Evolutionary conservation across 1,140 invertebrate genomes (phyloP), one percentile per base, ranked within the genome.

Genomic region (Vanessa atalanta): DNA sequence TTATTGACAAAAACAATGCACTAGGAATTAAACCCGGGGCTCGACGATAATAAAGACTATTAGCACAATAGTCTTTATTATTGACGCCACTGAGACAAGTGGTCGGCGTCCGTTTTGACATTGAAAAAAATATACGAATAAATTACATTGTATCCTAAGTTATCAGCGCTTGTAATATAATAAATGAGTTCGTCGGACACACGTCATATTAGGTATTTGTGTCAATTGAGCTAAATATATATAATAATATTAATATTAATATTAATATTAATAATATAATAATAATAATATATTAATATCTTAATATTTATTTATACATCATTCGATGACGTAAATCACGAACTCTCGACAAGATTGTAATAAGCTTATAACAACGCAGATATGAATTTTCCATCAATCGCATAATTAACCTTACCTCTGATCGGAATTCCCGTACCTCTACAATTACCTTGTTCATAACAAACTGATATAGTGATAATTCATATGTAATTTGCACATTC

Each of bases 321-420:
- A 31, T 13, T 14, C 43, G 13, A 69, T 77, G 75, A 77, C 67
- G 67, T 61, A 73, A 66, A 73, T 73, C 71, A 73, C 75, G 71
- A 70, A 48, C 31, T 70, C 51, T 72, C 68, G n/a, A 69, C 61
- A 65, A 73, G 26, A 26, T 26, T 66, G 14, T 43, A 43, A 43
- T 43, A 43, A 43, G 6, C 7, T 37, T 64, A 53, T 31, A 73
- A 65, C 66, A 51, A 16, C 53, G 47, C 67, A 55, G 69, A 67
- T 71, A 68, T 71, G 64, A 64, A 71, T 76, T 76, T 66, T 76
- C 64, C 65, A 76, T 68, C 53, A 69, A 68, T 68, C 64, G 57
- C 65, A 69, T 63, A 15, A 69, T 74, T 50, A 73, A 60, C 47
- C 65, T 6, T 43, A 43, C 37, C 37, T 73, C 55, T 53, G 64